phyloP scores from a whole-genome alignment of 1,140 invertebrate genomes.

The Drosophila melanogaster region Release_6_plus_ISO1_MT NT_033777.3:22525501-22526000 shows the following conservation, averaged over 20 bases:
- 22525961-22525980: conserved; percentile 23
- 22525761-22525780: conserved; percentile 38
- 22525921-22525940: conserved; percentile 58
- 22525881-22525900: background rate
- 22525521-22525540: conserved; percentile 15
- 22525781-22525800: conserved; percentile 13
- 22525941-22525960: conserved; percentile 45
- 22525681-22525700: conserved; percentile 19
- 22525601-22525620: background rate
- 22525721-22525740: too few relatives aligned
- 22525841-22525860: background rate
- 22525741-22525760: conserved; percentile 8
- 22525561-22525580: background rate
- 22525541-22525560: background rate
- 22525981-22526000: conserved; percentile 59
- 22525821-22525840: background rate
- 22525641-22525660: conserved; percentile 13
- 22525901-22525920: conserved; percentile 46
- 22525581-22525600: background rate
- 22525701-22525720: conserved; percentile 25
- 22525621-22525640: conserved; percentile 4
- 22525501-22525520: background rate
- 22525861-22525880: conserved; percentile 20
- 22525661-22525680: conserved; percentile 12
- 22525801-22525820: conserved; percentile 9